Percentiles rank a stretch among this genome's conserved stretches.
These are phyloP conservation scores for Platorchestia sp. DNA, from an alignment of 1,140 invertebrate genomes.

Conservation along the genomic window DNA sequence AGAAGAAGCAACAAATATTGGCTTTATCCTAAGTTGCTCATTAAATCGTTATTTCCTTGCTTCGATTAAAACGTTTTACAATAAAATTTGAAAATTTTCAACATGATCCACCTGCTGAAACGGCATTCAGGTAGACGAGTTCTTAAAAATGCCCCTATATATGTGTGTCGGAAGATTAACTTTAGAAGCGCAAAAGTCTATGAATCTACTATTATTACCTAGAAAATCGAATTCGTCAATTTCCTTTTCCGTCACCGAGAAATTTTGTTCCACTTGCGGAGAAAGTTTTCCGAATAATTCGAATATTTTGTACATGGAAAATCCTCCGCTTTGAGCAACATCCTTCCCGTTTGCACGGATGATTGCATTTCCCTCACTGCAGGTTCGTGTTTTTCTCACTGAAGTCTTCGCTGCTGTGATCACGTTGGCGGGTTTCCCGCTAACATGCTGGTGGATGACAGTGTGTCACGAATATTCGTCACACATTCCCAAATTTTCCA, in stretches of 20 bases:
- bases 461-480: not conserved
- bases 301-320: slow-evolving; percentile 10
- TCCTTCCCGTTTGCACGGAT: slow-evolving; percentile 28
- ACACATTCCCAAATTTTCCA: not conserved
- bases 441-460: not conserved
- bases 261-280: not conserved
- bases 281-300: slow-evolving; percentile 1
- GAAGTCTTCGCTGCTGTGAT: not conserved
- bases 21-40: too few relatives aligned
- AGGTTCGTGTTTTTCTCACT: not conserved
- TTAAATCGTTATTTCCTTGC: too few relatives aligned
- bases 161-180: not conserved
- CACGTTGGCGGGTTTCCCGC: slow-evolving; percentile 6
- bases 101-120: not conserved
- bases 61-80: too few relatives aligned
- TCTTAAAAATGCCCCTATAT: not conserved
- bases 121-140: not conserved
- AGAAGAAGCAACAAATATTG: too few relatives aligned
- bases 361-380: slow-evolving; percentile 1
- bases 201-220: not conserved
- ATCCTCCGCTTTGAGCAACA: slow-evolving; percentile 13
- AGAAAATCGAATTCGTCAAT: not conserved
- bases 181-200: not conserved
- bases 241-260: not conserved
- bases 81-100: not conserved